These are phyloP conservation scores for Drosophila acutilabella DNA, from an alignment of 2,888 invertebrate species.

Conservation along the genomic window DNA sequence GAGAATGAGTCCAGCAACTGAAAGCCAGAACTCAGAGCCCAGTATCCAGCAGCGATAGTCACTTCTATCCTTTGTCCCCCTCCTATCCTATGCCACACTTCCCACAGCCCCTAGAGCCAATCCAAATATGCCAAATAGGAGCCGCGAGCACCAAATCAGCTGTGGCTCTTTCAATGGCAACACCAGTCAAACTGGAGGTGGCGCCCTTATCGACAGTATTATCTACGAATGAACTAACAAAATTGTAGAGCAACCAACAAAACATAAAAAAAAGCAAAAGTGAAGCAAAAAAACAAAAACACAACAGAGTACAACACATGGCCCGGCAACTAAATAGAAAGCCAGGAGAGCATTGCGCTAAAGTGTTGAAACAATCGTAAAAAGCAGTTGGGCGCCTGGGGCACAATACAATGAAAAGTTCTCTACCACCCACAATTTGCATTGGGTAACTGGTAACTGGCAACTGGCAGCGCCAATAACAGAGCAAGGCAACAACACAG, in stretches of 20 bases:
- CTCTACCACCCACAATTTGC: constrained; percentile 13
- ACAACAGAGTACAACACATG: constrained; percentile 37
- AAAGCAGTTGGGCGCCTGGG: constrained; percentile 62
- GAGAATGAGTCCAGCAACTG: constrained; percentile 3
- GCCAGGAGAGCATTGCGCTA: constrained; percentile 66
- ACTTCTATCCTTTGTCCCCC: no score
- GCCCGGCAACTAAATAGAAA: constrained; percentile 56
- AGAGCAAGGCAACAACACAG: constrained; percentile 30
- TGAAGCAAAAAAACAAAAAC: constrained; percentile 18
- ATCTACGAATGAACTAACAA: constrained; percentile 66
- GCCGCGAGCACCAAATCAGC: constrained; percentile 56
- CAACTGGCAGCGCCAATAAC: constrained; percentile 50
- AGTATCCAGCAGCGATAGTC: constrained; percentile 12
- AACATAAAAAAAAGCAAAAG: constrained; percentile 30
- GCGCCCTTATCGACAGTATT: constrained; percentile 63
- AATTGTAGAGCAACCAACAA: constrained; percentile 26
- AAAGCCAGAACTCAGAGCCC: background rate
- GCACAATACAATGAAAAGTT: constrained; percentile 42
- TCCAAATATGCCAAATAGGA: constrained; percentile 68
- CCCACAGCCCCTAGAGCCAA: constrained; percentile 37
- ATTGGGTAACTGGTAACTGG: constrained; percentile 23
- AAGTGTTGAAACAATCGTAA: constrained; percentile 81
- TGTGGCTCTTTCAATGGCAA: constrained; percentile 34
- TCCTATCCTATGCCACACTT: no score
- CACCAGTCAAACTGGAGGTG: constrained; percentile 26